Evolutionary conservation across 2,113 vertebrate species (phyloP).

Genomic region (Hyaena hyaena): DNA sequence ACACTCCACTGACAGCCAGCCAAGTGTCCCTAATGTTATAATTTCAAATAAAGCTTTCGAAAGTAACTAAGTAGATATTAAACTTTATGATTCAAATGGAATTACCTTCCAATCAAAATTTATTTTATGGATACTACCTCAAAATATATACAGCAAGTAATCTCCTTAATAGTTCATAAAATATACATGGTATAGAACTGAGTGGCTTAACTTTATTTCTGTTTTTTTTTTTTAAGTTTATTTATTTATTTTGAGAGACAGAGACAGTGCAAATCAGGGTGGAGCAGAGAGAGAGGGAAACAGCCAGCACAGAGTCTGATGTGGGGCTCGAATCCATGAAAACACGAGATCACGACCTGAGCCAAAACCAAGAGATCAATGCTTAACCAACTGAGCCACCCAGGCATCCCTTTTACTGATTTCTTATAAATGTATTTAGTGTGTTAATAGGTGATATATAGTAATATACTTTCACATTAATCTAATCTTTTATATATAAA

Average conservation of each 20-base stretch:
- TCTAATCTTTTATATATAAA: not conserved
- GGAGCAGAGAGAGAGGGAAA: too few species aligned
- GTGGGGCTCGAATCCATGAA: too few species aligned
- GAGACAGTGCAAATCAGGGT: too few species aligned
- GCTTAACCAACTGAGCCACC: too few species aligned
- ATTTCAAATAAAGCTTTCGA: not conserved
- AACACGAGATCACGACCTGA: too few species aligned
- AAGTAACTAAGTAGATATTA: slow-evolving; percentile 3
- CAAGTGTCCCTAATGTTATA: not conserved
- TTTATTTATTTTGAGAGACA: too few species aligned
- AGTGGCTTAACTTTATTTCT: not conserved
- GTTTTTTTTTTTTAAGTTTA: not conserved
- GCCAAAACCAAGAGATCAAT: too few species aligned
- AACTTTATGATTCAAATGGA: slow-evolving; percentile 4
- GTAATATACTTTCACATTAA: not conserved
- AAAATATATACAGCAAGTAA: not conserved
- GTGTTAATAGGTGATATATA: not conserved
- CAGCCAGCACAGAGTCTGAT: too few species aligned
- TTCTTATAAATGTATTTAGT: not conserved
- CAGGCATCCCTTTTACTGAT: not conserved
- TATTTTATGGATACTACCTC: not conserved
- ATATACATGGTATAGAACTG: not conserved
- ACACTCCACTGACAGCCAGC: too few species aligned
- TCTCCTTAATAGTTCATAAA: slow-evolving; percentile 27
- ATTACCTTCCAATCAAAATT: not conserved